Base-by-base conservation (phyloP, 2,888 invertebrate species). In the Ectemnius lituratus region DNA sequence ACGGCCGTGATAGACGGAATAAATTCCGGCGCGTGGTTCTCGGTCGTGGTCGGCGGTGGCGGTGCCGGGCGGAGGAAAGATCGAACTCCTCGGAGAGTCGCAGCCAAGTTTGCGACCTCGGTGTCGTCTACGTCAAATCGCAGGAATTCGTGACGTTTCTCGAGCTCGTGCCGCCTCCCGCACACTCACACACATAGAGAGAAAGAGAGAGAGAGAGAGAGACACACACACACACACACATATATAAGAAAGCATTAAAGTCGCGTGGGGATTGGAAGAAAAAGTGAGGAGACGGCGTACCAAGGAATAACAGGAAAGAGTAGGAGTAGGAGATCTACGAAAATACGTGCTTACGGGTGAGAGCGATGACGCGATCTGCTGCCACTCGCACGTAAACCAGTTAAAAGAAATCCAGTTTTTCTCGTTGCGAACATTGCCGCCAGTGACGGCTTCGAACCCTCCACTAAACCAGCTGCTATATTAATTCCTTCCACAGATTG, bases 341-440 rank as follows among this genome's bases (percentile, higher is more conserved):
- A 76, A 76, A 75, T 76, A 76, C 70, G 61, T 65, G 60, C 67
- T 76, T 70, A 70, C 67, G 70, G 63, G 76, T 61, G 70, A 71
- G 76, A 76, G 70, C 67, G 76, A 76, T 76, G 76, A 76, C 76
- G 76, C 63, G 75, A 76, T 75, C 63, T 67, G 46, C 23, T 37
- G 37, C 37, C 37, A 11, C 37, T 6, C 37, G 76, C 71, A 76
- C 80, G 75, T 75, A 70, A 78, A 80, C 78, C 78, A 81, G 81
- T 80, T 80, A 78, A 68, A 68, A 75, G 75, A 70, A 81, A 81
- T 81, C 66, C 68, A 78, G 75, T 75, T 73, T 81, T 75, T 68
- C 28, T 13, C 66, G 37, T 8, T 37, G 20, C 23, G 47, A 27
- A 18, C 13, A 20, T 47, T 6, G 28, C 37, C 37, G 37, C 37